Evolutionary conservation across 2,113 vertebrate species (phyloP).

Genomic region (Henicopernis longicauda): DNA sequence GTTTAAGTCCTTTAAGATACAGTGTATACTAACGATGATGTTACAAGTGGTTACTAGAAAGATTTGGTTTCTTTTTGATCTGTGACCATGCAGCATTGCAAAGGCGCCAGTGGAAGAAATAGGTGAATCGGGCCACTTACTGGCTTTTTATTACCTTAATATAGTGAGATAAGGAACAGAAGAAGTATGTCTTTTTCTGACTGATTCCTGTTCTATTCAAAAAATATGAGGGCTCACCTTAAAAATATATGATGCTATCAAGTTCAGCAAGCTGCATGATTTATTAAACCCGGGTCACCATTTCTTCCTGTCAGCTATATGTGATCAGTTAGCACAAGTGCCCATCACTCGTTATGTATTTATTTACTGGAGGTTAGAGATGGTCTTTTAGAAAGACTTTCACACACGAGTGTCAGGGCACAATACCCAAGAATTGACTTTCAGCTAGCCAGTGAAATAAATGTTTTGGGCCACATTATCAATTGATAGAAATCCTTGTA

Average conservation of each 20-base stretch:
- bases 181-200: not conserved
- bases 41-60: not conserved
- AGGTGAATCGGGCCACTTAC: not conserved
- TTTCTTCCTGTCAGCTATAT: not conserved
- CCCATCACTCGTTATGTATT: not conserved
- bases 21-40: not conserved
- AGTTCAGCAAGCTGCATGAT: slow-evolving; percentile 2
- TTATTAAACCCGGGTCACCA: not conserved
- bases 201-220: not conserved
- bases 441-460: not conserved
- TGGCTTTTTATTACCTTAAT: not conserved
- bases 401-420: fast-evolving
- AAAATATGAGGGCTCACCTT: not conserved
- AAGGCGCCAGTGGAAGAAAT: not conserved
- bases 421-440: not conserved
- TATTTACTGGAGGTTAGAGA: not conserved
- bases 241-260: not conserved
- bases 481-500: not conserved
- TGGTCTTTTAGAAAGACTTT: not conserved
- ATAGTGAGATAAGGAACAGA: not conserved
- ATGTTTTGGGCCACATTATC: not conserved
- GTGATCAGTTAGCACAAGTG: not conserved
- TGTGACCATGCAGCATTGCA: not conserved
- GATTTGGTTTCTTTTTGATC: not conserved
- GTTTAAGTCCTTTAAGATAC: not conserved